A percentile compares a stretch with the other conserved stretches of the same genome.
These are phyloP conservation scores for Etia nguti DNA, from an alignment of 2,113 vertebrate genomes.

Conservation along the genomic window DNA sequence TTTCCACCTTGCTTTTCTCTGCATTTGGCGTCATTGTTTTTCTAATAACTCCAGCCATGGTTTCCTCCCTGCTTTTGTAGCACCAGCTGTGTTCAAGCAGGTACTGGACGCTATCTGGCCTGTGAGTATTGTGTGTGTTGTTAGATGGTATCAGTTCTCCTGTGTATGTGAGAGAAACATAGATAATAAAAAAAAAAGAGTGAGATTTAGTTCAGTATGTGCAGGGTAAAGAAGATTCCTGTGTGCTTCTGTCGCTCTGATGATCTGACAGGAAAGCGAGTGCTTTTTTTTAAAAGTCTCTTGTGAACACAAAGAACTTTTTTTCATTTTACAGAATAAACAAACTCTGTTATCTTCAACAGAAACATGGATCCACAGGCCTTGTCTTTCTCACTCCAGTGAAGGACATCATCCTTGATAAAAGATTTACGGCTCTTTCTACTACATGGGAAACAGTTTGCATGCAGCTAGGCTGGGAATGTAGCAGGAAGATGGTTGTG, in stretches of 20 bases:
- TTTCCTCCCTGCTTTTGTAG: conserved; percentile 65
- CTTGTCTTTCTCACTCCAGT: conserved; percentile 18
- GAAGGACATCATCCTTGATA: conserved; percentile 44
- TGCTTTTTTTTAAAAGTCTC: conserved; percentile 9
- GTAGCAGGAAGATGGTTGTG: background rate
- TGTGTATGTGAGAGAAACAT: conserved; percentile 16
- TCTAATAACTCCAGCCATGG: conserved; percentile 47
- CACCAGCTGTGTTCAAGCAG: conserved; percentile 70
- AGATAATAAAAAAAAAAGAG: conserved; percentile 9
- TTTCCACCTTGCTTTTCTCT: conserved; percentile 70
- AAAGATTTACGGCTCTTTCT: conserved; percentile 25
- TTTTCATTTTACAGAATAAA: conserved; percentile 33
- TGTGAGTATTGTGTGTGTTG: conserved; percentile 43
- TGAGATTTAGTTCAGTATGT: background rate
- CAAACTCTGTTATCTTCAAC: conserved; percentile 43
- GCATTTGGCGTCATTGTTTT: conserved; percentile 55
- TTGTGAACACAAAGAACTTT: conserved; percentile 40
- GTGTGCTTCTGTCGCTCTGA: conserved; percentile 3
- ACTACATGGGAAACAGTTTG: conserved; percentile 18
- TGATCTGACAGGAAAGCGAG: conserved; percentile 34
- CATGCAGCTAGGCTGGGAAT: background rate
- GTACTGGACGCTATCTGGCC: conserved; percentile 59
- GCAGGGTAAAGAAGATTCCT: background rate
- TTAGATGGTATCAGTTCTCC: conserved; percentile 59
- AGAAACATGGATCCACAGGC: conserved; percentile 38